Conservation (phyloP, 2,888 invertebrate genomes). For the Orchesellides sinensis region DNA sequence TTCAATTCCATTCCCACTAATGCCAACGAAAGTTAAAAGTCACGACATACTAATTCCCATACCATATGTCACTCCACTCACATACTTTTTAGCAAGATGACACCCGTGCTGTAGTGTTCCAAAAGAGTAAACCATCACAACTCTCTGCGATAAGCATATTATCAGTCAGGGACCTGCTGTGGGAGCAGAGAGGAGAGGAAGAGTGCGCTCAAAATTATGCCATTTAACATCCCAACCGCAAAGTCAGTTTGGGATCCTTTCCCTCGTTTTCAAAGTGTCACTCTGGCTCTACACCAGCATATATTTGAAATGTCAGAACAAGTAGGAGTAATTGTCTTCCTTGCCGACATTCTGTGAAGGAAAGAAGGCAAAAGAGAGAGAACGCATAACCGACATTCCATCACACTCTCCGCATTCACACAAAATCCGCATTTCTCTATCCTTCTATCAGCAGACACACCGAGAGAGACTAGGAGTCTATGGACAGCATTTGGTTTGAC, state of each 20-base stretch:
- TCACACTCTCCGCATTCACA: conserved; percentile 16
- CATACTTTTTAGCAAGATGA: conserved; percentile 1
- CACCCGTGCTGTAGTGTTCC: conserved; percentile 23
- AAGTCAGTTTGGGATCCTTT: conserved; percentile 40
- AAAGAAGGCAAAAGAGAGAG: not conserved
- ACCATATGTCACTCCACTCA: not conserved
- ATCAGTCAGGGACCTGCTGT: not conserved
- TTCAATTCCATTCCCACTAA: too few relatives aligned
- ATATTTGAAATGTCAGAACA: conserved; percentile 33
- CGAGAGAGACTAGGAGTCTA: conserved; percentile 4
- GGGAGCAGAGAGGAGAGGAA: not conserved
- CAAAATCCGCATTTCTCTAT: conserved; percentile 14
- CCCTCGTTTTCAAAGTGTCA: conserved; percentile 25
- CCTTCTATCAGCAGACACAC: conserved; percentile 8
- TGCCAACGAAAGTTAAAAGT: too few relatives aligned
- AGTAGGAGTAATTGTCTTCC: conserved; percentile 30
- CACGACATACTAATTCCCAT: conserved; percentile 3
- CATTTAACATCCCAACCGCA: conserved; percentile 51
- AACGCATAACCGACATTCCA: conserved; percentile 35
- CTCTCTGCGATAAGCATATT: not conserved
- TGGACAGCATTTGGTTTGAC: conserved; percentile 38
- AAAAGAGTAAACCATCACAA: not conserved
- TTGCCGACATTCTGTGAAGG: not conserved
- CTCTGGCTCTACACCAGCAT: conserved; percentile 8
- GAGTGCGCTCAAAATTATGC: conserved; percentile 27